Conservation (phyloP, 2,113 vertebrate species). For the Trichomycterus rosablanca region DNA sequence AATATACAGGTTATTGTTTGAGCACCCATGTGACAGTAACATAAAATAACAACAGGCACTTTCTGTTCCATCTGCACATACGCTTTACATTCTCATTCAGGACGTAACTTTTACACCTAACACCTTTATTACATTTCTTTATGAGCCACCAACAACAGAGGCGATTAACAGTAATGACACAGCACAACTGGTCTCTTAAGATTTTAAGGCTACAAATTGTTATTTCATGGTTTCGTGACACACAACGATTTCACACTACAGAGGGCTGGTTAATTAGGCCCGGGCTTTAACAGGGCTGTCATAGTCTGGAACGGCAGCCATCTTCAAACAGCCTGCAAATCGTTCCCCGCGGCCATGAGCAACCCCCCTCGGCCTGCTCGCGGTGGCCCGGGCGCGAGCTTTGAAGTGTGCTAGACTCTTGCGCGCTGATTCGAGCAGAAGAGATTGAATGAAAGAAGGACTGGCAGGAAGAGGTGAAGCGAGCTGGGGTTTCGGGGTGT, state of each 20-base stretch:
- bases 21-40: too few relatives aligned
- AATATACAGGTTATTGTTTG: too few relatives aligned
- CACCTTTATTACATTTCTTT: too few relatives aligned
- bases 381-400: not conserved
- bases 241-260: slow-evolving; percentile 21
- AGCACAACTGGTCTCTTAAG: too few relatives aligned
- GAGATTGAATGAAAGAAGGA: not conserved
- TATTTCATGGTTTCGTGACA: slow-evolving; percentile 10
- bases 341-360: not conserved
- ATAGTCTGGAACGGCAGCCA: slow-evolving; percentile 8
- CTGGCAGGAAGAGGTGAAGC: slow-evolving; percentile 8
- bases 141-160: too few relatives aligned
- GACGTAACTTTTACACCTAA: too few relatives aligned
- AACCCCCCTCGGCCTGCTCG: not conserved
- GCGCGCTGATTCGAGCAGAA: slow-evolving; percentile 11
- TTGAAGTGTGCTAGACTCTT: slow-evolving; percentile 8
- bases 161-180: too few relatives aligned
- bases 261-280: slow-evolving; percentile 23
- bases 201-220: too few relatives aligned
- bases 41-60: too few relatives aligned
- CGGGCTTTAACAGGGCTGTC: slow-evolving; percentile 29
- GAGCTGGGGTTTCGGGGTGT: not conserved
- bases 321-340: too few relatives aligned
- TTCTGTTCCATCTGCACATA: too few relatives aligned
- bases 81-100: too few relatives aligned